These are phyloP conservation scores for Drosophila takahashii DNA, from an alignment of 1,140 invertebrate species.

Conservation along the genomic window DNA sequence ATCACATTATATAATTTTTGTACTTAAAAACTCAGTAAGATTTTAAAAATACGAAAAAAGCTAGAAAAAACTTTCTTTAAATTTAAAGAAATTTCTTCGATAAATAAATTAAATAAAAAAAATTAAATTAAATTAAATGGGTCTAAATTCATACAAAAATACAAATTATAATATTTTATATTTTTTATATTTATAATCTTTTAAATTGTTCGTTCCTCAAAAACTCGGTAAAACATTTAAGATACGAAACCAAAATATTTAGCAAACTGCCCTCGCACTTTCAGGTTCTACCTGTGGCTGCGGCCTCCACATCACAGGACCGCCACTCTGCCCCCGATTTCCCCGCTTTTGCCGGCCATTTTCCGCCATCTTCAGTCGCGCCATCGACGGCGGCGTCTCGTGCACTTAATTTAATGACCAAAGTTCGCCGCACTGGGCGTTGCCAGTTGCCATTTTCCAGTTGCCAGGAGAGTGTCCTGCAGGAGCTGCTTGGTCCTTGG, in stretches of 20 bases:
- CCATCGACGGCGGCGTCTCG: conserved; percentile 24
- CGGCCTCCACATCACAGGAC: conserved; percentile 2
- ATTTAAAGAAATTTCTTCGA: no score
- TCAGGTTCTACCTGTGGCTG: conserved; percentile 1
- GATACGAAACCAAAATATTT: background rate
- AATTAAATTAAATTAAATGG: no score
- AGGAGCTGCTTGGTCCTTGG: conserved; percentile 9
- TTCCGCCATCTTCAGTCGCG: conserved; percentile 14
- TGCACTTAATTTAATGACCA: conserved; percentile 82
- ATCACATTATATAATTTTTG: no score
- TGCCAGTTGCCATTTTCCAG: conserved; percentile 41
- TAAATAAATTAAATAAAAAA: no score
- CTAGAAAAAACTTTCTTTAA: no score
- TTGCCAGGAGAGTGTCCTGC: conserved; percentile 19
- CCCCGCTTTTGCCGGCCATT: background rate
- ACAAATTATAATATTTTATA: no score
- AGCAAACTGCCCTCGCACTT: background rate
- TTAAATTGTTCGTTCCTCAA: no score
- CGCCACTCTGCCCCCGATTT: background rate
- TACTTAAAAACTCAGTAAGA: no score
- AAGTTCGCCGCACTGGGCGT: conserved; percentile 73
- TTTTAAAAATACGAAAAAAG: no score
- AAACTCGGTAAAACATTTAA: no score
- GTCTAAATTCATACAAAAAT: no score
- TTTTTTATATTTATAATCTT: no score